These are phyloP conservation scores for Mylabris phalerata DNA, from an alignment of 1,140 invertebrate species.

Conservation along the genomic window DNA sequence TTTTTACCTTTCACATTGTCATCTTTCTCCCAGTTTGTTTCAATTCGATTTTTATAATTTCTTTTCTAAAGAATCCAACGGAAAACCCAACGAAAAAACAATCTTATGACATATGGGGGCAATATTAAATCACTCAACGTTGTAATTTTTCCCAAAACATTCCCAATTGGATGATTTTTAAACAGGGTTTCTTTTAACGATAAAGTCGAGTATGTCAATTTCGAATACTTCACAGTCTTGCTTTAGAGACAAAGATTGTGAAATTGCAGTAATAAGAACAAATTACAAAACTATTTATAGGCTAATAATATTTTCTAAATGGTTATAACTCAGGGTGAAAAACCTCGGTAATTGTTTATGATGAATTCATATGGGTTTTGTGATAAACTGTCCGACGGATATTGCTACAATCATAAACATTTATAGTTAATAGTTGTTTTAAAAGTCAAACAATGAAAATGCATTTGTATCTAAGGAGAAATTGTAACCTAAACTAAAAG, in stretches of 20 bases:
- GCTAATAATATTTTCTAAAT: slow-evolving; percentile 29
- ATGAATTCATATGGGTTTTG: slow-evolving; percentile 3
- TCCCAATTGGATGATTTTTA: no score
- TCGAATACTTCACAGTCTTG: slow-evolving; percentile 27
- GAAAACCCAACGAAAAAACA: no score
- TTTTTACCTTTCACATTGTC: slow-evolving; percentile 23
- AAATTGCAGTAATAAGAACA: slow-evolving; percentile 35
- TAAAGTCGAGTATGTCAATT: slow-evolving; percentile 25
- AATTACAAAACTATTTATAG: slow-evolving; percentile 33
- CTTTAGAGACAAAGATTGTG: slow-evolving; percentile 26
- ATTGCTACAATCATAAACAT: neutral
- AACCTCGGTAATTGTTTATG: slow-evolving; percentile 6
- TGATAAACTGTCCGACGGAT: slow-evolving; percentile 7
- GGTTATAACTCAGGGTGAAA: slow-evolving; percentile 1
- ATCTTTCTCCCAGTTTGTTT: slow-evolving; percentile 4
- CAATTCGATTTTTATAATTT: no score
- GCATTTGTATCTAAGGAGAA: no score
- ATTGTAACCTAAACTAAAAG: no score
- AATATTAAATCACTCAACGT: no score
- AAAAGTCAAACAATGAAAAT: no score
- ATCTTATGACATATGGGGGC: no score
- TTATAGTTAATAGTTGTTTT: no score
- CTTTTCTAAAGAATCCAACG: no score
- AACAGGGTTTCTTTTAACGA: no score
- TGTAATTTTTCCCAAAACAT: no score